These are phyloP conservation scores for Pipistrellus kuhlii DNA, from an alignment of 2,797 vertebrate genomes.

Conservation along the genomic window DNA sequence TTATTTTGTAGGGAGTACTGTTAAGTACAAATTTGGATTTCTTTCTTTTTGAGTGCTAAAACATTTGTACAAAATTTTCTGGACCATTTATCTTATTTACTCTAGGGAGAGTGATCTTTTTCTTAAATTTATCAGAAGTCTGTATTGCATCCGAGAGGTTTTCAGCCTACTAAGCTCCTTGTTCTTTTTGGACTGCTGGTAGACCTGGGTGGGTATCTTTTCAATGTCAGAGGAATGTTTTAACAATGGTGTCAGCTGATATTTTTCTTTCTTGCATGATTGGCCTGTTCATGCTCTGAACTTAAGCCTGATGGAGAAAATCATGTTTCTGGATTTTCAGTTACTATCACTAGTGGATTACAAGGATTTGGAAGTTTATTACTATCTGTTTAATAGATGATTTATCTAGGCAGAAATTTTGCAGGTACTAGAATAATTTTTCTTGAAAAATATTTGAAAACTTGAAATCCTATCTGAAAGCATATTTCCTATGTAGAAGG, in stretches of 20 bases:
- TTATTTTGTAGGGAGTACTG: constrained; percentile 17
- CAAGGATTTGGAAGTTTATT: constrained; percentile 56
- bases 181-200: neutral
- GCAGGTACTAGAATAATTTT: constrained; percentile 42
- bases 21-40: constrained; percentile 35
- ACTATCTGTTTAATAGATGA: constrained; percentile 61
- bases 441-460: constrained; percentile 63
- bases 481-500: neutral
- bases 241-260: constrained; percentile 58
- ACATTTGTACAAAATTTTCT: constrained; percentile 33
- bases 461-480: constrained; percentile 41
- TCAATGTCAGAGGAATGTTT: constrained; percentile 36
- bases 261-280: constrained; percentile 73
- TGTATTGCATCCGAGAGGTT: constrained; percentile 23
- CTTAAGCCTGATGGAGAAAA: constrained; percentile 60
- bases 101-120: neutral
- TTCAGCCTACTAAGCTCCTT: constrained; percentile 36
- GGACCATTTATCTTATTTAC: neutral
- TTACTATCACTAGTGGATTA: constrained; percentile 59
- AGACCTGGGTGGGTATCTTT: neutral
- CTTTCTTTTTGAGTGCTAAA: constrained; percentile 21
- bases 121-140: neutral
- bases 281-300: constrained; percentile 66
- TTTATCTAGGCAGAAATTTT: constrained; percentile 39
- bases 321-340: constrained; percentile 68